Base-by-base conservation (phyloP, 2,888 invertebrate species). In the Euzophera pinguis region DNA sequence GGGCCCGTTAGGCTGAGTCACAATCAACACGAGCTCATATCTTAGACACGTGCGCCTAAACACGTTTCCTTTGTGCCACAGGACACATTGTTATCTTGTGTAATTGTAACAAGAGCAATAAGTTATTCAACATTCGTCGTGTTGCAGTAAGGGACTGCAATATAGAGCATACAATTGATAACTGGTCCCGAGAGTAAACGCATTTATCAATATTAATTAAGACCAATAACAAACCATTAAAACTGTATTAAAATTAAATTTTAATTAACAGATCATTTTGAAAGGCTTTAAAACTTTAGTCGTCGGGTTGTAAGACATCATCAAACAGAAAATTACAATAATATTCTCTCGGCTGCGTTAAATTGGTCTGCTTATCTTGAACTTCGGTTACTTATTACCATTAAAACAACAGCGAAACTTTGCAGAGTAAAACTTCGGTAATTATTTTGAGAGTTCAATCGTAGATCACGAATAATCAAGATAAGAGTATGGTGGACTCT, bases 11-110 rank as follows among this genome's bases (percentile, higher is more conserved):
- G 14, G n/a, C 43, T 52, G 52, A 52, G 47, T 52, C 52, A 52
- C 29, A 50, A 10, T 49, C 32, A 39, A 32, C 39, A 32, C 49
- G 32, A 41, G 32, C 49, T 43, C 32, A 14, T 41, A 45, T 53
- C 49, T 47, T 27, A 38, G 51, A 43, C 53, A 56, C 53, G 55
- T 55, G 56, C 53, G 47, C 51, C 37, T 42, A 45, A 51, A 52
- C 53, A 60, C 55, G 58, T 53, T 54, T 47, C 34, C 49, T 47
- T 27, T 41, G 53, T 47, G 22, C 38, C 52, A 53, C 52, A 49
- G 38, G 17, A 39, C 27, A 27, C 37, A 38, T 38, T 49, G 27
- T 48, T 38, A 37, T 38, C 27, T 38, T 14, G 27, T 48, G 48
- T 50, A 39, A 50, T 50, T 50, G 39, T 29, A 27, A 39, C 39